Percentiles rank a stretch among this genome's conserved stretches.
Evolutionary conservation across 2,113 vertebrate genomes (phyloP).

Genomic region (Camelus bactrianus): DNA sequence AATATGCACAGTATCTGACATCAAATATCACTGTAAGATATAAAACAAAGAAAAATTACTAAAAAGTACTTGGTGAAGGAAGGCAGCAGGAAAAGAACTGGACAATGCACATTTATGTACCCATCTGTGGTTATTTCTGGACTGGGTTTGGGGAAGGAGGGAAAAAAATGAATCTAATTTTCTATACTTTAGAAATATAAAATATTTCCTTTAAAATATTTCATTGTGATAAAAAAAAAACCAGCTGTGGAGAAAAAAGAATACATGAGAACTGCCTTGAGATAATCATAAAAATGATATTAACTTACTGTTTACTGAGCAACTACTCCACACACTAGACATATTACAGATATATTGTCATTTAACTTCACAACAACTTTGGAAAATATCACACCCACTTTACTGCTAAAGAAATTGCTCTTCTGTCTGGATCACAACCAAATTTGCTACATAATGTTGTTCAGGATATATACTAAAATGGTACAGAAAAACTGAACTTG

Average conservation of each 20-base stretch:
- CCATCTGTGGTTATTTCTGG: background rate
- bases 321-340: background rate
- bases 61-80: background rate
- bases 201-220: constrained; percentile 35
- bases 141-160: background rate
- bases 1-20: background rate
- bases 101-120: background rate
- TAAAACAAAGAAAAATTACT: background rate
- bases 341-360: background rate
- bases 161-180: background rate
- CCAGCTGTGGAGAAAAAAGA: background rate
- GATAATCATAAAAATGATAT: background rate
- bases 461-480: background rate
- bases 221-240: background rate
- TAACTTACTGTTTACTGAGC: background rate
- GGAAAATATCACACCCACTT: background rate
- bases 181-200: background rate
- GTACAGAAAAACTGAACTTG: background rate
- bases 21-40: background rate
- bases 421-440: constrained; percentile 8
- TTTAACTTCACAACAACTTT: background rate
- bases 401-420: background rate
- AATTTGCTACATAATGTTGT: background rate
- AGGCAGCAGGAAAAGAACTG: background rate
- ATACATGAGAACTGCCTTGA: background rate